Percentiles rank a stretch among this genome's conserved stretches.
phyloP scores from a whole-genome alignment of 2,113 vertebrate genomes.

The Pogonocichla stellata region DNA sequence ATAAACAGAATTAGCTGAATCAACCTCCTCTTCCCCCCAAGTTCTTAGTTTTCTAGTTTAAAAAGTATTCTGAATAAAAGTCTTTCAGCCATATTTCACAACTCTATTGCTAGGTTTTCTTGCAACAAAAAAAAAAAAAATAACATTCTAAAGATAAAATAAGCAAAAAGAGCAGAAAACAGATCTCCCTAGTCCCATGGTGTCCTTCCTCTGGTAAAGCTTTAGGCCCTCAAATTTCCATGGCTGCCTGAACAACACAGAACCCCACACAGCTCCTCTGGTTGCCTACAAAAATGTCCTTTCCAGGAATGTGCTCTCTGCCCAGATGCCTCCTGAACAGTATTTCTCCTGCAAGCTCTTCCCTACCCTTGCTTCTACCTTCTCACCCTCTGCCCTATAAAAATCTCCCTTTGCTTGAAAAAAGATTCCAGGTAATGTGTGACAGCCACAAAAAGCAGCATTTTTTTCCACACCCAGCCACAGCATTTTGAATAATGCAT shows the following conservation, averaged over 20 bases:
- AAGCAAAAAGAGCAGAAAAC: background rate
- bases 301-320: background rate
- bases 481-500: background rate
- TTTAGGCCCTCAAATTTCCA: background rate
- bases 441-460: background rate
- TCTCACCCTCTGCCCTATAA: background rate
- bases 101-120: background rate
- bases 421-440: background rate
- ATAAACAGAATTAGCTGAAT: background rate
- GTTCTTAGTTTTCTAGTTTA: background rate
- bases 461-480: background rate
- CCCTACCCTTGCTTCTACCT: background rate
- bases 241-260: background rate
- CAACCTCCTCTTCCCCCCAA: accelerated
- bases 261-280: background rate
- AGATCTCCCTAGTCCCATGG: background rate
- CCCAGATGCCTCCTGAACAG: background rate
- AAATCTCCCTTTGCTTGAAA: background rate
- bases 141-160: background rate
- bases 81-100: background rate
- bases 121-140: background rate
- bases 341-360: background rate
- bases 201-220: background rate
- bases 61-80: background rate
- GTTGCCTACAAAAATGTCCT: background rate